Conservation (phyloP, 2,888 invertebrate species). For the Perizoma affinitatum region DNA sequence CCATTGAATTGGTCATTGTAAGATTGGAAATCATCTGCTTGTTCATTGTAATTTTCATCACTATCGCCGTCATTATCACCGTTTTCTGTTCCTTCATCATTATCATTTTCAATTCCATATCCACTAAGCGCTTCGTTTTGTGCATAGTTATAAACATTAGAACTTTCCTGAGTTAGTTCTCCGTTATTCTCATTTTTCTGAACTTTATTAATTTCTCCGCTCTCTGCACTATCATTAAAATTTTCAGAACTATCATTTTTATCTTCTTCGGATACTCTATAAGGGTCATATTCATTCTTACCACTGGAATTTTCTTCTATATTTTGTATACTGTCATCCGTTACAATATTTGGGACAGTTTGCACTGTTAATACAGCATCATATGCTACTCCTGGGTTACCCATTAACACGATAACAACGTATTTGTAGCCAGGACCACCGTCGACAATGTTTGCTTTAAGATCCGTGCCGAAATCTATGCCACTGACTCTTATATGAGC, state of each 20-base stretch:
- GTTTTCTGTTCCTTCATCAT: constrained; percentile 31
- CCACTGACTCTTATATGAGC: constrained; percentile 74
- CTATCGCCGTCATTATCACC: constrained; percentile 8
- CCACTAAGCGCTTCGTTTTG: constrained; percentile 45
- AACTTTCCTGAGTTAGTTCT: constrained; percentile 59
- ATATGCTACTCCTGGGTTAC: constrained; percentile 64
- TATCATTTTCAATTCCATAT: constrained; percentile 34
- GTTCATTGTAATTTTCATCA: constrained; percentile 15
- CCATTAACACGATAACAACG: constrained; percentile 69
- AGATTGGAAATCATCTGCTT: constrained; percentile 16
- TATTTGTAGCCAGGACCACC: constrained; percentile 78
- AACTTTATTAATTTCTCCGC: constrained; percentile 43
- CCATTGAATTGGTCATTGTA: constrained; percentile 10
- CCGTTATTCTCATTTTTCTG: constrained; percentile 42
- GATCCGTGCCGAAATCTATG: constrained; percentile 73
- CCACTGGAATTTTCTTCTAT: constrained; percentile 34
- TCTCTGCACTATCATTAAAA: constrained; percentile 51
- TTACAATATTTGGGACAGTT: constrained; percentile 51
- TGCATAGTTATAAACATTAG: constrained; percentile 57
- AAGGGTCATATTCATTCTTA: neutral
- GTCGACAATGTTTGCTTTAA: constrained; percentile 72
- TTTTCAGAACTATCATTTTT: constrained; percentile 53
- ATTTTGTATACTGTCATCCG: constrained; percentile 27
- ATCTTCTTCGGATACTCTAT: constrained; percentile 41
- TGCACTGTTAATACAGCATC: constrained; percentile 72